A percentile compares a stretch with the other conserved stretches of the same genome.
Conservation (phyloP, 2,113 vertebrate species). For the Centropus unirufus region DNA sequence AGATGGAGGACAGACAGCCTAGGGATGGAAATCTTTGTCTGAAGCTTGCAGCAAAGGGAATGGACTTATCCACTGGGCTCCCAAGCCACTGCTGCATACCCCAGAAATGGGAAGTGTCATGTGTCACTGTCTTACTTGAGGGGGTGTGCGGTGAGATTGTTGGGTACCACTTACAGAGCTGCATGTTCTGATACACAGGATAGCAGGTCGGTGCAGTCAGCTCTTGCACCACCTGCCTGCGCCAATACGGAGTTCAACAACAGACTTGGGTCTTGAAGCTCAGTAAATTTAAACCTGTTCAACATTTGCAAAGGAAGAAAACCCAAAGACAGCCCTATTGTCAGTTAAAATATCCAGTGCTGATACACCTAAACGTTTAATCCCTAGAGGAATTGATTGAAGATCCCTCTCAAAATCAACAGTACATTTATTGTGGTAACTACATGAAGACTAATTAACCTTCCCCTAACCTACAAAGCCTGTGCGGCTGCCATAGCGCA, state of each 20-base stretch:
- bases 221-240: not conserved
- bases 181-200: not conserved
- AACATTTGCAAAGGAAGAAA: not conserved
- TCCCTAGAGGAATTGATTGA: not conserved
- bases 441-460: not conserved
- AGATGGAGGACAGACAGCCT: not conserved
- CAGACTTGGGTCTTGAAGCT: not conserved
- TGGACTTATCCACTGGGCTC: not conserved
- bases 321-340: not conserved
- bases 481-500: not conserved
- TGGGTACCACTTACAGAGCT: not conserved
- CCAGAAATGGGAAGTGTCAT: not conserved
- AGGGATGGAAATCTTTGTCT: not conserved
- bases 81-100: not conserved
- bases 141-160: not conserved
- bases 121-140: not conserved
- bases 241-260: not conserved
- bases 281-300: not conserved
- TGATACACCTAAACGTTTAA: not conserved
- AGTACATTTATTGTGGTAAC: not conserved
- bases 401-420: not conserved
- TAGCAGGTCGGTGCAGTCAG: not conserved
- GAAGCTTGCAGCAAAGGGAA: not conserved
- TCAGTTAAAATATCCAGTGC: not conserved
- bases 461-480: not conserved